These are phyloP conservation scores for Myripristis murdjan DNA, from an alignment of 2,797 vertebrate genomes.

Conservation along the genomic window DNA sequence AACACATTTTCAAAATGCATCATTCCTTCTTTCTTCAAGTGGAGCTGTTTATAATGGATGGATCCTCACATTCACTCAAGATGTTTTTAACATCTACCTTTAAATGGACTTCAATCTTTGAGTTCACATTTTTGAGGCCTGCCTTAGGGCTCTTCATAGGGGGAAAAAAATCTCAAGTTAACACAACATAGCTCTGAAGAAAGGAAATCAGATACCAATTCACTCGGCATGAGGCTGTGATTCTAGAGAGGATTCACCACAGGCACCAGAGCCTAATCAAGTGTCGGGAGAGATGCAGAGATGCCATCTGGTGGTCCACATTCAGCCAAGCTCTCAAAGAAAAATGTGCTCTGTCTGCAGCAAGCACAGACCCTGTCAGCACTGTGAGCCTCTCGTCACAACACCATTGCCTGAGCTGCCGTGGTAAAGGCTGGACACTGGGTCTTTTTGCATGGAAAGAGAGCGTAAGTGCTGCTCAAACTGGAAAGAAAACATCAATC, in stretches of 20 bases:
- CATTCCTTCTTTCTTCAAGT: not conserved
- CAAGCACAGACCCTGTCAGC: slow-evolving; percentile 53
- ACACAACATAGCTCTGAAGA: slow-evolving; percentile 47
- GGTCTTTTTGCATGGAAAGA: slow-evolving; percentile 23
- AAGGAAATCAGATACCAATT: slow-evolving; percentile 76
- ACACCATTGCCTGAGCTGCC: slow-evolving; percentile 53
- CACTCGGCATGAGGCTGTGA: slow-evolving; percentile 58
- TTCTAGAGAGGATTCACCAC: slow-evolving; percentile 72
- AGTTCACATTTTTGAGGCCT: not conserved
- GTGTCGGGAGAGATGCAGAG: slow-evolving; percentile 77
- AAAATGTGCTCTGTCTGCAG: slow-evolving; percentile 66
- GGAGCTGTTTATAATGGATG: slow-evolving; percentile 10
- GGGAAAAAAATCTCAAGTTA: slow-evolving; percentile 29
- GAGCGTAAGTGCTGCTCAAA: not conserved
- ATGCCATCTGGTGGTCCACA: slow-evolving; percentile 82
- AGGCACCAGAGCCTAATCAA: slow-evolving; percentile 73
- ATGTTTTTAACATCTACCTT: too few relatives aligned
- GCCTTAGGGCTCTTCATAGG: slow-evolving; percentile 19
- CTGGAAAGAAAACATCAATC: not conserved
- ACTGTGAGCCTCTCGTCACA: slow-evolving; percentile 54
- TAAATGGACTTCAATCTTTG: too few relatives aligned
- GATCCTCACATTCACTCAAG: not conserved
- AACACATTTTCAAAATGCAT: too few relatives aligned
- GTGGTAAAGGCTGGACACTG: slow-evolving; percentile 56
- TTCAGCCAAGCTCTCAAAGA: slow-evolving; percentile 77